Evolutionary conservation across 2,888 invertebrate genomes (phyloP), one percentile per base, ranked within the genome.

Genomic region (Drosophila barbarae): DNA sequence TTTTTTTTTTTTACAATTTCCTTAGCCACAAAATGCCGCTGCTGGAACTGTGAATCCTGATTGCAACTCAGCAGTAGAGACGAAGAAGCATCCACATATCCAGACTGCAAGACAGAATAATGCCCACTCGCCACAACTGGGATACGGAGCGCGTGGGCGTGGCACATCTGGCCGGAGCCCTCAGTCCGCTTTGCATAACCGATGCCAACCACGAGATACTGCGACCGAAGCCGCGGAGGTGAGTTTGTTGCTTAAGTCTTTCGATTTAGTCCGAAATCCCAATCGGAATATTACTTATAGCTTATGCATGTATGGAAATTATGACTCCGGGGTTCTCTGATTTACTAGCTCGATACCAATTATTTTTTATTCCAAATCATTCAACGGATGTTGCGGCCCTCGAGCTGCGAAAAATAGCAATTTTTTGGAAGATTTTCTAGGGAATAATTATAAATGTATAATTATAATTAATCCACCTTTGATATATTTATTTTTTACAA

Each of bases 151-250:
- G 88, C 65, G 81, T 89, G 71, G 91, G 91, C 74, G 91, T 91
- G 61, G 92, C 92, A 82, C 92, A 92, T 86, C 90, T 92, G 76
- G 91, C 91, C 46, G 92, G 92, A 68, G 92, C 93, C 32, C 88
- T 93, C 65, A 92, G 93, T 83, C 93, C 92, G 61, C 90, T 93
- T 61, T 93, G 93, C 87, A 93, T 93, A 80, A 92, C 93, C 52
- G 93, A 93, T 88, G 93, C 94, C 77, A 94, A 94, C 80, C 95
- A 96, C 90, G 95, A 96, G 90, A 96, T 96, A 86, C 92, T 96
- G 72, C 91, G 95, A 71, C 96, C 96, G 12, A 96, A 96, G 88
- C 95, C 96, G 10, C 92, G 96, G 88, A 93, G 96, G 95, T 95
- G 90, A 90, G 88, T 54, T 60, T 38, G 46, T 18, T 34, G 46